Evolutionary conservation across 2,113 vertebrate species (phyloP).

Genomic region (Oncorhynchus mykiss): DNA sequence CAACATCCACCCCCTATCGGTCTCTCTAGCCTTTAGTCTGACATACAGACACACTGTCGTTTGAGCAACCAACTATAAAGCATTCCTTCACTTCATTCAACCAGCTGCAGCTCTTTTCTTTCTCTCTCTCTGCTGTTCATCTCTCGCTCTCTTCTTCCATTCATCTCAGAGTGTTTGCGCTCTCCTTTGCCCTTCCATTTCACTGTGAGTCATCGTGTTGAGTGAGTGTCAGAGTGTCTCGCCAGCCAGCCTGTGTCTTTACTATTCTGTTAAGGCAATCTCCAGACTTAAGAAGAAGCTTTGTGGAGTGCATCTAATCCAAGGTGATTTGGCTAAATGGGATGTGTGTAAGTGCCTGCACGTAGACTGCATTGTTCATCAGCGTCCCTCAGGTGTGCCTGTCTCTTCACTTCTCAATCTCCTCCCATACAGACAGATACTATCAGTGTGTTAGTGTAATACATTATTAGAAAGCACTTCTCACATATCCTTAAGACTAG

Average conservation of each 20-base stretch:
- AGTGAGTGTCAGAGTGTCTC: slow-evolving; percentile 23
- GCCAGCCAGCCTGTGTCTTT: slow-evolving; percentile 41
- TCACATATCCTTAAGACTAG: slow-evolving; percentile 46
- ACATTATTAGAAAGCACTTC: slow-evolving; percentile 58
- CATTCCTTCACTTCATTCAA: slow-evolving; percentile 51
- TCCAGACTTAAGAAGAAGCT: slow-evolving; percentile 62
- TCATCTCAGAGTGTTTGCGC: slow-evolving; percentile 48
- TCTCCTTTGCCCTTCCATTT: slow-evolving; percentile 36
- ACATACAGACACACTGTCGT: slow-evolving; percentile 33
- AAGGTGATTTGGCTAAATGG: slow-evolving; percentile 65
- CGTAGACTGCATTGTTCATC: slow-evolving; percentile 55
- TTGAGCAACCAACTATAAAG: slow-evolving; percentile 23
- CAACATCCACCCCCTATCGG: not conserved
- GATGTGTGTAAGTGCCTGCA: slow-evolving; percentile 3
- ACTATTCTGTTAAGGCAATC: slow-evolving; percentile 46
- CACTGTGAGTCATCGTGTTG: slow-evolving; percentile 22
- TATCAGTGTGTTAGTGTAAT: slow-evolving; percentile 40
- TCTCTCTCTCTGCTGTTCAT: slow-evolving; percentile 6
- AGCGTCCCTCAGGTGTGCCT: slow-evolving; percentile 60
- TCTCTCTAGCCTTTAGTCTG: not conserved
- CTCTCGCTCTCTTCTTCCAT: slow-evolving; percentile 21
- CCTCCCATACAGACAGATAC: slow-evolving; percentile 16
- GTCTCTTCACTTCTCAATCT: slow-evolving; percentile 60
- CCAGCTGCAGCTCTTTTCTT: slow-evolving; percentile 1
- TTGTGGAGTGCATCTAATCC: slow-evolving; percentile 67